These are phyloP conservation scores for Strix uralensis DNA, from an alignment of 2,113 vertebrate species.

Conservation along the genomic window DNA sequence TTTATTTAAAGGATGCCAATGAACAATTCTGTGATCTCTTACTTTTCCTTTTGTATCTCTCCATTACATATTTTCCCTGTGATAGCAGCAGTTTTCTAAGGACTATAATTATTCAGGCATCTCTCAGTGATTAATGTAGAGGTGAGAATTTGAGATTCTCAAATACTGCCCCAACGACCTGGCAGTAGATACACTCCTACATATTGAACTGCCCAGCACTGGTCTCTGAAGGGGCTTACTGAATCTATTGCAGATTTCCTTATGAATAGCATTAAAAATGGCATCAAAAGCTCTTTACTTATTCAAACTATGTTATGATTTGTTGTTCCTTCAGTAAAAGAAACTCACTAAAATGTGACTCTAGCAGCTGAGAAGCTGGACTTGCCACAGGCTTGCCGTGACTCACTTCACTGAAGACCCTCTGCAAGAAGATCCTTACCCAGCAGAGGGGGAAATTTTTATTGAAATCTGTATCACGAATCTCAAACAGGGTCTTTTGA, in stretches of 20 bases:
- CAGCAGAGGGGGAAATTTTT: background rate
- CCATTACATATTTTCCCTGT: background rate
- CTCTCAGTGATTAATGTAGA: background rate
- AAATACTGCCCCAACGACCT: background rate
- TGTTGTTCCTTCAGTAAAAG: background rate
- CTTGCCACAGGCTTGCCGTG: background rate
- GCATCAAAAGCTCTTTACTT: background rate
- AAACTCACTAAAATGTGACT: background rate
- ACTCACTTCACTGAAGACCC: background rate
- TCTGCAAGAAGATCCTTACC: background rate
- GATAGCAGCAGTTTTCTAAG: background rate
- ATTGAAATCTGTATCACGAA: background rate
- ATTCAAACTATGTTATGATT: background rate
- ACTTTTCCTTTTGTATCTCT: background rate
- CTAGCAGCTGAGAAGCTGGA: background rate
- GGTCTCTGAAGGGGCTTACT: background rate
- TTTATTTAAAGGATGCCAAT: background rate
- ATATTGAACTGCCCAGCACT: background rate
- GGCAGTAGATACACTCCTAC: background rate
- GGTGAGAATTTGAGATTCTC: background rate
- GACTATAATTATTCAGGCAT: background rate
- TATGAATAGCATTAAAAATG: background rate
- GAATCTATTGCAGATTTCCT: background rate
- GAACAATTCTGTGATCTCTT: background rate
- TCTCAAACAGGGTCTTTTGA: background rate